A percentile compares a stretch with the other conserved stretches of the same genome.
Evolutionary conservation across 2,797 vertebrate genomes (phyloP).

Genomic region (Macroramphosus scolopax): DNA sequence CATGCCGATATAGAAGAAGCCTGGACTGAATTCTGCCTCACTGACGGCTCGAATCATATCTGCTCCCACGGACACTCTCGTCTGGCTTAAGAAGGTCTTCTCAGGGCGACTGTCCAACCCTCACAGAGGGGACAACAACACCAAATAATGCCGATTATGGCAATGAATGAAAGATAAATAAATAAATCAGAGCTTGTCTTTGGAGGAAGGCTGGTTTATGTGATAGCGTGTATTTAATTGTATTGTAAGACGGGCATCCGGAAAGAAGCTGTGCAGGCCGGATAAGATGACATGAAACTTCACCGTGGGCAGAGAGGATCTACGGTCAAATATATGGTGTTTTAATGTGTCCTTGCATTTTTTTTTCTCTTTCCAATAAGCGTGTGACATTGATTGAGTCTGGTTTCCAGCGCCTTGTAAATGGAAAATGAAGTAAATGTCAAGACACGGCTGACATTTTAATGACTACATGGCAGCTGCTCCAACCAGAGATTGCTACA

Average conservation of each 20-base stretch:
- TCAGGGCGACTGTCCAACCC: constrained; percentile 29
- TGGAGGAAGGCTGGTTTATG: constrained; percentile 6
- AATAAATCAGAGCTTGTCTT: constrained; percentile 22
- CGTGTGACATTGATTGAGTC: constrained; percentile 15
- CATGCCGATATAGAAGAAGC: constrained; percentile 40
- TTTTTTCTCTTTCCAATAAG: constrained; percentile 10
- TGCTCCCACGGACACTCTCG: constrained; percentile 24
- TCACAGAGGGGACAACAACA: constrained; percentile 27
- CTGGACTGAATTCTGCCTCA: constrained; percentile 28
- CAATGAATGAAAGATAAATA: constrained; percentile 14
- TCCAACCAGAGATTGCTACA: constrained; percentile 47
- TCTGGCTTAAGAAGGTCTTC: constrained; percentile 20
- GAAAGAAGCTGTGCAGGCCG: not conserved
- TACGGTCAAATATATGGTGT: not conserved
- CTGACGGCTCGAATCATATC: constrained; percentile 48
- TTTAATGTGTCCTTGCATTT: constrained; percentile 1
- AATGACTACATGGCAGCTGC: constrained; percentile 60
- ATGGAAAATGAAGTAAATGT: constrained; percentile 65
- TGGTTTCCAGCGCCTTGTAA: constrained; percentile 35
- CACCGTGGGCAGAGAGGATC: not conserved
- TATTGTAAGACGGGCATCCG: constrained; percentile 4
- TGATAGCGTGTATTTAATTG: not conserved
- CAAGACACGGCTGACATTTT: constrained; percentile 68
- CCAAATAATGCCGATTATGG: constrained; percentile 30
- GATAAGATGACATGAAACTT: not conserved